These are phyloP conservation scores for Gopherus evgoodei DNA, from an alignment of 2,113 vertebrate species.

Conservation along the genomic window DNA sequence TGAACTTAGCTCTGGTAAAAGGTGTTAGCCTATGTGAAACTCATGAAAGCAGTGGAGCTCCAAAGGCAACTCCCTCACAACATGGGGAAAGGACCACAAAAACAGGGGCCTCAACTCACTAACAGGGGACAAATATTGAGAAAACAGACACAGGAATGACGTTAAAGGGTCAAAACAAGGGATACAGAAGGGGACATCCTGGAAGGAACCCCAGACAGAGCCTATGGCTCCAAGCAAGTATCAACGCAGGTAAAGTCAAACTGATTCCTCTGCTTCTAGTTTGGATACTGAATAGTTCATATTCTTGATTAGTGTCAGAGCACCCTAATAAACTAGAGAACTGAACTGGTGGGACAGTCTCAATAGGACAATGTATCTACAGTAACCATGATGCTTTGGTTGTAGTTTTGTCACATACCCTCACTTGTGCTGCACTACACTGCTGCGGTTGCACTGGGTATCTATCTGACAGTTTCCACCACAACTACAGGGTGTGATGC, in stretches of 20 bases:
- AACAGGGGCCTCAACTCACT: accelerated
- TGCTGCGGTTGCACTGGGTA: neutral
- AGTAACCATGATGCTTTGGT: neutral
- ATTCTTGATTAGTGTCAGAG: neutral
- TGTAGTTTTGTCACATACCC: neutral
- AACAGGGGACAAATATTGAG: neutral
- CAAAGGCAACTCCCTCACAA: neutral
- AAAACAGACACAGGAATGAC: neutral
- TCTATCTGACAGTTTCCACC: neutral
- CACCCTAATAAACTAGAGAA: neutral
- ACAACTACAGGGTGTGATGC: neutral
- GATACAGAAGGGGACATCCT: neutral
- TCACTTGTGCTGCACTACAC: neutral
- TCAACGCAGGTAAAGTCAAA: neutral
- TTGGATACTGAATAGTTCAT: neutral
- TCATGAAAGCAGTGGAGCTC: neutral
- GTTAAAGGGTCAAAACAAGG: neutral
- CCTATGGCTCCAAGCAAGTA: neutral
- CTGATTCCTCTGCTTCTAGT: neutral
- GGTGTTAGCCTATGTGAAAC: neutral
- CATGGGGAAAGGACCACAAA: accelerated
- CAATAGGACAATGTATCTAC: neutral
- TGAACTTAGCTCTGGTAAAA: neutral
- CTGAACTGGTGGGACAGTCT: neutral
- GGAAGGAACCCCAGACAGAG: neutral